These are phyloP conservation scores for Trissonchulus latispiculum DNA, from an alignment of 2,888 invertebrate genomes.

Conservation along the genomic window DNA sequence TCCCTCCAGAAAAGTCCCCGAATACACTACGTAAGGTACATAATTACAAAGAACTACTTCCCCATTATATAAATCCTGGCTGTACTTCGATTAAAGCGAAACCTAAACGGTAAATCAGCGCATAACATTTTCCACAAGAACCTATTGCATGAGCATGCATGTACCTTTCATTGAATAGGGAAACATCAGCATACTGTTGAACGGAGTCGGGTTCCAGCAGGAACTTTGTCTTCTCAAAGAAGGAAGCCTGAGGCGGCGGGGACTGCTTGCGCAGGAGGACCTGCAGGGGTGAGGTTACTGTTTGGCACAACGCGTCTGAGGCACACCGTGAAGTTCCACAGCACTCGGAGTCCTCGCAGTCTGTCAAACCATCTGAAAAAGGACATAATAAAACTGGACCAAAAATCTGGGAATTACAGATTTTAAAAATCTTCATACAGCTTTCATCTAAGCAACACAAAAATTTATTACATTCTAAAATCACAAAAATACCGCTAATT, in stretches of 20 bases:
- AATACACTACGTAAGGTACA: no score
- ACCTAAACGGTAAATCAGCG: no score
- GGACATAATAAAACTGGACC: no score
- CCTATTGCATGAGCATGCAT: constrained; percentile 39
- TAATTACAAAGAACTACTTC: no score
- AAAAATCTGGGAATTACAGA: no score
- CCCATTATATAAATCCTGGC: no score
- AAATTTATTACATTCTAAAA: no score
- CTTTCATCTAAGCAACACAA: no score
- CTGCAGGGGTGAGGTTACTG: constrained; percentile 90
- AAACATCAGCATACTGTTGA: constrained; percentile 92
- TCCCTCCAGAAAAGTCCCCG: no score
- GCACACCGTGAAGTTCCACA: constrained; percentile 51
- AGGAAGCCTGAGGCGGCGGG: constrained; percentile 88
- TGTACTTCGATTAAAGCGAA: no score
- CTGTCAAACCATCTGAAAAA: constrained; percentile 82
- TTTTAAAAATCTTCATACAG: no score
- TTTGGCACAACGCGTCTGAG: constrained; percentile 85
- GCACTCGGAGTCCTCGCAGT: constrained; percentile 98
- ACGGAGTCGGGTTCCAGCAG: constrained; percentile 96
- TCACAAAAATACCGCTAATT: no score
- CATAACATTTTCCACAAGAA: not conserved
- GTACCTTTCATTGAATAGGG: constrained; percentile 97
- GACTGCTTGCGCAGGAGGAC: constrained; percentile 90
- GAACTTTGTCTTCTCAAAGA: constrained; percentile 93